phyloP scores from a whole-genome alignment of 2,113 vertebrate species.

The Pluvianellus socialis region DNA sequence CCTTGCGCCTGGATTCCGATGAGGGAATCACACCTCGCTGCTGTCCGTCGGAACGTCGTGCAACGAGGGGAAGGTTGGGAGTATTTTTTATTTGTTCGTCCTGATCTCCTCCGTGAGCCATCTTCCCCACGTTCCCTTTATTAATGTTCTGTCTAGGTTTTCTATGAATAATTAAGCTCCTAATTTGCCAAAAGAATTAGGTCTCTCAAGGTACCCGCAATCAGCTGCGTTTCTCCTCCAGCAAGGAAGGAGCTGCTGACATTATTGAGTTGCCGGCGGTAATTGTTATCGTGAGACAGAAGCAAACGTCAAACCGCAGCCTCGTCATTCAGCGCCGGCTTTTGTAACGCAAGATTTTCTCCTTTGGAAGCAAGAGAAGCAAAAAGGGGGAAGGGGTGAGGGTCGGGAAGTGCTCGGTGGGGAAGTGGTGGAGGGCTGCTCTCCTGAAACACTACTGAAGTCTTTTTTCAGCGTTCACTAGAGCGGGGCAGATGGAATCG shows the following conservation, averaged over 20 bases:
- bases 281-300: not conserved
- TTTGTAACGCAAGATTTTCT: accelerated
- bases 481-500: not conserved
- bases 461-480: accelerated
- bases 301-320: not conserved
- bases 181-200: not conserved
- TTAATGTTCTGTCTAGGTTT: not conserved
- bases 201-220: not conserved
- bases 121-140: not conserved
- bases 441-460: accelerated
- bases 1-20: not conserved
- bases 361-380: not conserved
- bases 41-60: accelerated
- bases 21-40: not conserved
- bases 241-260: not conserved
- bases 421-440: accelerated
- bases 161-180: not conserved
- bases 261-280: not conserved
- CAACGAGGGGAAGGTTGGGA: too few relatives aligned
- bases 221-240: not conserved
- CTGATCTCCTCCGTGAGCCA: not conserved
- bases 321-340: accelerated
- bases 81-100: not conserved
- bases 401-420: accelerated
- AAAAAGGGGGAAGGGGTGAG: not conserved